Evolutionary conservation across 2,113 vertebrate species (phyloP).

Genomic region (Variabilichromis moorii): DNA sequence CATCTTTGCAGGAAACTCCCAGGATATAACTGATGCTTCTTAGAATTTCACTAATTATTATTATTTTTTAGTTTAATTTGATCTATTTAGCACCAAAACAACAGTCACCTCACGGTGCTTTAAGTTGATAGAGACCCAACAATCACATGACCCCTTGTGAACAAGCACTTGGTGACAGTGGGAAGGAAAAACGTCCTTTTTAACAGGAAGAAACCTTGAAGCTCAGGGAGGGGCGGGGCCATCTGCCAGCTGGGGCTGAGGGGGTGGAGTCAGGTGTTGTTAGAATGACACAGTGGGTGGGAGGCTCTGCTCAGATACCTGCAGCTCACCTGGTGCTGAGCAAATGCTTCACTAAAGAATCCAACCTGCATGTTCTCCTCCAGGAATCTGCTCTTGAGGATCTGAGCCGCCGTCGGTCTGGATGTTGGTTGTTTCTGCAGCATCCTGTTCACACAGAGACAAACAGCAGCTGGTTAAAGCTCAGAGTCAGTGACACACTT

Average conservation of each 20-base stretch:
- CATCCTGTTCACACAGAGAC: background rate
- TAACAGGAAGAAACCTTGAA: background rate
- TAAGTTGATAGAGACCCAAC: background rate
- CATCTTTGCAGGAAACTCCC: background rate
- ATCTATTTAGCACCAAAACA: background rate
- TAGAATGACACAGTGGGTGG: background rate
- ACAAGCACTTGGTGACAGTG: background rate
- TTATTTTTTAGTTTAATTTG: accelerated
- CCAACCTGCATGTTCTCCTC: background rate
- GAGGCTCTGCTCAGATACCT: background rate
- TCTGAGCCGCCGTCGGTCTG: background rate
- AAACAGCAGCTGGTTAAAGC: background rate
- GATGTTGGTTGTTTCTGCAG: background rate
- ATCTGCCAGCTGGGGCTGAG: background rate
- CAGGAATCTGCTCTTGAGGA: background rate
- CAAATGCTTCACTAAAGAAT: accelerated
- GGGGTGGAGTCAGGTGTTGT: background rate
- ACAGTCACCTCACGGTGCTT: background rate
- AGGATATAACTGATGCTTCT: background rate
- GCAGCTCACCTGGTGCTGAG: background rate
- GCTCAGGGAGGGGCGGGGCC: background rate
- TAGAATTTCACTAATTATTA: background rate
- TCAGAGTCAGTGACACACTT: background rate
- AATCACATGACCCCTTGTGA: accelerated
- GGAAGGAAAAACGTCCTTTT: background rate